Base-by-base conservation (phyloP, 2,113 vertebrate genomes). In the Psilopsiagon aymara region DNA sequence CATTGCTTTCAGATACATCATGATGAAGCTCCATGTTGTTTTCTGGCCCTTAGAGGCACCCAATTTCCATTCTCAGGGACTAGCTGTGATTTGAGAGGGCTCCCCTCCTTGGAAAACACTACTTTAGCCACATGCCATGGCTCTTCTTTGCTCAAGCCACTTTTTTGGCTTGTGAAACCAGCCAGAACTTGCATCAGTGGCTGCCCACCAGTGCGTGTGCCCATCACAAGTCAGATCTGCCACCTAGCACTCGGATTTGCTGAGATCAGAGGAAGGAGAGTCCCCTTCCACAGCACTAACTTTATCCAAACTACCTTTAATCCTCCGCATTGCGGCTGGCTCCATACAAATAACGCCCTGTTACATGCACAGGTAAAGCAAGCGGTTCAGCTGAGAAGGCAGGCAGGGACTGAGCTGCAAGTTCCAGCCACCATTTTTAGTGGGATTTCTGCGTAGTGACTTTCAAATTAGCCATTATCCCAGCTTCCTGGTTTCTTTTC, bases 321-420 rank as follows among this genome's bases (percentile, higher is more conserved):
- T 47, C 7, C 13, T 51, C 55, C 39, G 9, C 1, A 2, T 11
- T 49, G 18, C 2, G 17, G 19, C 59, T 43, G 37, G 28, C 11
- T 60, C 23, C 77, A 43, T 16, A 5, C 3, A 11, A 69, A 15
- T 18, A 28, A 0, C 2, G 1, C 39, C 39, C 76, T 16, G 1
- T 3, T 11, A 19, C 1, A 1, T 0, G 3, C 44, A 91, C n/a
- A 33, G 3, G 1, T 24, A 60, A 84, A 71, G 19, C 18, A 23
- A 52, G 11, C 0, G 5, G 24, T 25, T 35, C 25, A 8, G 76
- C 64, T 44, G 21, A 73, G 44, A 78, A 83, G 29, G 27, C 43
- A 83, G 35, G 29, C 43, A 94, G 9, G 25, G 33, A 51, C 16
- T 16, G 10, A 73, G 29, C 18, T 41, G 14, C 3, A 80, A 62